These are phyloP conservation scores for Channallabes apus DNA, from an alignment of 2,797 vertebrate genomes.

Conservation along the genomic window DNA sequence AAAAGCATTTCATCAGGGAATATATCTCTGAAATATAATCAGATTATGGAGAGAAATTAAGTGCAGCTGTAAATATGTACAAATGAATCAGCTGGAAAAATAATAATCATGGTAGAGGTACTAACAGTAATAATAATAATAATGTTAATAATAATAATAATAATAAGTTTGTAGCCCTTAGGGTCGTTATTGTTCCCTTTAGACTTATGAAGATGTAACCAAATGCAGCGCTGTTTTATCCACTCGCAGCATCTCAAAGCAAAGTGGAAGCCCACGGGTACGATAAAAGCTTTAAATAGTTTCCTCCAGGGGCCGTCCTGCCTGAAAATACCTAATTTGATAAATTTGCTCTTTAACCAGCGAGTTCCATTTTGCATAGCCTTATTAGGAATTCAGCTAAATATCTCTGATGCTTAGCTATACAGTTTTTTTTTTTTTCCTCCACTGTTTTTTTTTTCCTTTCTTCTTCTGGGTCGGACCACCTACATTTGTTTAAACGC, in stretches of 20 bases:
- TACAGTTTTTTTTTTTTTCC: conserved; percentile 42
- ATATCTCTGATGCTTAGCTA: conserved; percentile 74
- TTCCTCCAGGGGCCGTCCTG: conserved; percentile 64
- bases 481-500: conserved; percentile 74
- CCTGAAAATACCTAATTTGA: conserved; percentile 81
- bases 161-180: conserved; percentile 9
- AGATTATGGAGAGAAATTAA: background rate
- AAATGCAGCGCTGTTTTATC: conserved; percentile 70
- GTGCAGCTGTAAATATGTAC: background rate
- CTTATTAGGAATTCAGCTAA: conserved; percentile 78
- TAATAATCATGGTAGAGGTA: background rate
- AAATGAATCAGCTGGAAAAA: background rate
- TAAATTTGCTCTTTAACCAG: conserved; percentile 80
- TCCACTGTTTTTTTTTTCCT: conserved; percentile 61
- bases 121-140: background rate
- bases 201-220: conserved; percentile 70
- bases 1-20: background rate
- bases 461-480: conserved; percentile 59
- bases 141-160: background rate
- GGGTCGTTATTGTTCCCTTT: conserved; percentile 70
- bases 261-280: conserved; percentile 70
- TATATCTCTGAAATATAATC: background rate
- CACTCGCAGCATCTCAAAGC: conserved; percentile 76
- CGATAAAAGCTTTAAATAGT: conserved; percentile 78
- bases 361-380: conserved; percentile 71